Base-by-base conservation (phyloP, 2,888 invertebrate genomes). In the Apodemia zela region DNA sequence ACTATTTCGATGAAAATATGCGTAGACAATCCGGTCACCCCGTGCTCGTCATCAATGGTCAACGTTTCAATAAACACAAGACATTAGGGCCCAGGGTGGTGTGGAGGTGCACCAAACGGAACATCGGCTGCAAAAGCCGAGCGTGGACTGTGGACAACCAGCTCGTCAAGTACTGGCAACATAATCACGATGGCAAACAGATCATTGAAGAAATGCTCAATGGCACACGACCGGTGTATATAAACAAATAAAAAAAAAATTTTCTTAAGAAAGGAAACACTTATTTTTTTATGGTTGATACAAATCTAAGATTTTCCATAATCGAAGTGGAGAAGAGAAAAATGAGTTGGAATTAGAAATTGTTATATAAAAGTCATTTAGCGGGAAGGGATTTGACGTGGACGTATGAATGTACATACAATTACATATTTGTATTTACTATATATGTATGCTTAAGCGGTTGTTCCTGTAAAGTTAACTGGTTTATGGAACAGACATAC, bases 21-120 rank as follows among this genome's bases (percentile, higher is more conserved):
- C 54, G 54, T 11, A 21, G 54, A 54, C 54, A 54, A 21, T 21
- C 54, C 2, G 54, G 54, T 25, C 54, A 54, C 2, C 54, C 54
- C 25, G 54, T 54, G 15, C 54, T 54, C 10, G 54, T 54, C 3
- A 35, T 69, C 68, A 25, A 63, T 4, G 38, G 60, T 7, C 70
- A 73, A 54, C 73, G 77, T 25, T 81, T 66, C 60, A 74, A 75
- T 65, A 65, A 65, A 21, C 69, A 74, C 64, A 73, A 63, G 7
- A 47, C 59, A 13, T 57, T 38, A 5, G 68, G 67, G 3, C 21
- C 15, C 13, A 71, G 68, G 61, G 25, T 59, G 3, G 45, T 65
- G 11, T 72, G 71, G 72, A 66, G 68, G 25, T 71, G 71, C 42
- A 62, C 61, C 3, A 71, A 66, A 42, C 67, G 70, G 67, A 66